These are phyloP conservation scores for Sciurus carolinensis DNA, from an alignment of 2,797 vertebrate species.

Conservation along the genomic window DNA sequence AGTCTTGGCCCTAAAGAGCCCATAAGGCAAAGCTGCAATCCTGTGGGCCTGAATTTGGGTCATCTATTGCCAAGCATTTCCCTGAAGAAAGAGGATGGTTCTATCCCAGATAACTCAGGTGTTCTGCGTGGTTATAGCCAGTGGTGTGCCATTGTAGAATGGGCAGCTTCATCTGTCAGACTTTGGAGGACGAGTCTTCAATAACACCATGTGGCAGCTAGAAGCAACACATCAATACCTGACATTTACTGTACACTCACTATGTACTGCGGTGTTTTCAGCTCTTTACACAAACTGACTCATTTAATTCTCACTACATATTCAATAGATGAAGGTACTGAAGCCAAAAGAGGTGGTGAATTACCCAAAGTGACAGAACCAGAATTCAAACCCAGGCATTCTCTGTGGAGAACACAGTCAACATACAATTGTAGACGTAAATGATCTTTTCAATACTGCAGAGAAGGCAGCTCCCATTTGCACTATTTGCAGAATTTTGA, in stretches of 20 bases:
- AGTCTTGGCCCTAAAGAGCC: neutral
- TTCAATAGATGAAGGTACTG: neutral
- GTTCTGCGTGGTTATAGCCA: neutral
- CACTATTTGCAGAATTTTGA: neutral
- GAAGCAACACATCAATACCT: neutral
- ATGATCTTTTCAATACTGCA: neutral
- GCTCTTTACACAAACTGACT: neutral
- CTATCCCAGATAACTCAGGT: neutral
- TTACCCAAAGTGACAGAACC: neutral
- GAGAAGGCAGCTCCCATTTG: neutral
- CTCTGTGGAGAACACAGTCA: neutral
- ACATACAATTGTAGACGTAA: neutral
- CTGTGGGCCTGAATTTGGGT: neutral
- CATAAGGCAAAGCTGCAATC: neutral
- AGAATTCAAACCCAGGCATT: slow-evolving; percentile 36
- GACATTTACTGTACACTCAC: neutral
- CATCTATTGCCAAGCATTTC: neutral
- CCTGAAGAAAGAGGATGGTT: neutral
- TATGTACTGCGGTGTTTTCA: neutral
- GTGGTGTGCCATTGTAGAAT: neutral
- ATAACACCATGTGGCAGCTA: neutral
- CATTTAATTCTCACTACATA: neutral
- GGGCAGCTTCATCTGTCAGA: slow-evolving; percentile 15
- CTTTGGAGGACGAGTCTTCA: neutral
- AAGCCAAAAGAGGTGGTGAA: neutral